Evolutionary conservation across 2,113 vertebrate genomes (phyloP), one percentile per base, ranked within the genome.

Genomic region (Microcebus griseorufus): DNA sequence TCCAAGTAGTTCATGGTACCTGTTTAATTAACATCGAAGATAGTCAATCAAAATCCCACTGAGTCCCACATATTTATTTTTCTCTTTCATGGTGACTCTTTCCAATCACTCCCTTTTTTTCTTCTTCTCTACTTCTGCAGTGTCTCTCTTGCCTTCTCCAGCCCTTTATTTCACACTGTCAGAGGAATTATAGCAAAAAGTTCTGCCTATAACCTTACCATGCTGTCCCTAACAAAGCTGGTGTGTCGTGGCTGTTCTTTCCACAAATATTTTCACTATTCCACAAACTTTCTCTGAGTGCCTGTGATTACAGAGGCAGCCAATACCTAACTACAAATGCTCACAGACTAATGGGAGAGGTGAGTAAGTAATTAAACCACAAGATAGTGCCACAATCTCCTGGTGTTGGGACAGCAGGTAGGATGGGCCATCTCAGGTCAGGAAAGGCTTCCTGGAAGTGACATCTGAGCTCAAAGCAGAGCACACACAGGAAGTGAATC

Each of bases 401-500:
- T 6, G 22, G 17, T 51, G 37, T 72, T 58, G 53, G 42, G 23
- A 89, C 65, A 90, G 51, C 65, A 53, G 39, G 82, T 37, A 91
- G 72, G 55, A 62, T 34, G 34, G n/a, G 53, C 84, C 81, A 55
- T 88, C n/a, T 83, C 1, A 0, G 70, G 55, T 72, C 11, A 65
- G 75, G 70, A 75, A 83, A 75, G 34, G 4, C 89, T 97, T 97
- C 89, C 96, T 94, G 82, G 87, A 94, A 65, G 73, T 76, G 83
- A 96, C 64, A 87, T 29, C 60, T 80, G 79, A 89, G 64, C 91
- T 82, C 91, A 95, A 96, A 86, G 73, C 85, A 88, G 85, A 82
- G 62, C 51, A 64, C 78, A 88, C 48, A 73, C 86, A 72, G 73
- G 94, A 96, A 94, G 64, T 51, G 29, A 69, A 79, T 94, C 88